A percentile compares a stretch with the other conserved stretches of the same genome.
phyloP scores from a whole-genome alignment of 2,113 vertebrate genomes.

The Chauna torquata region DNA sequence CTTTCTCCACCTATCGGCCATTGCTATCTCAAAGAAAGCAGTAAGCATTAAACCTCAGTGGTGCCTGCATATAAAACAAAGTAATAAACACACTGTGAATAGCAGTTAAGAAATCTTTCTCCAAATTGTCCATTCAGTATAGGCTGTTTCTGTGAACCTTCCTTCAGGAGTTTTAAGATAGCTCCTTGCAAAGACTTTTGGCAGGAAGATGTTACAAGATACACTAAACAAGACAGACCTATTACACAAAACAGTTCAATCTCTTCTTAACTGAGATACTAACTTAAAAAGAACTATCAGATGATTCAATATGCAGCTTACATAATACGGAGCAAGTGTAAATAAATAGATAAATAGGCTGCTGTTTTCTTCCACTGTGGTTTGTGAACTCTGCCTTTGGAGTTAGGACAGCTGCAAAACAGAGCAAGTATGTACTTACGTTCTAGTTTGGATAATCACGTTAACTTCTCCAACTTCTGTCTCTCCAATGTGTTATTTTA shows the following conservation, averaged over 20 bases:
- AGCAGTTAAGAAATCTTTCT: not conserved
- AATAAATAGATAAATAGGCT: constrained; percentile 10
- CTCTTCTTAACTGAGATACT: not conserved
- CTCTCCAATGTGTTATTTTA: not conserved
- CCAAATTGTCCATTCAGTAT: not conserved
- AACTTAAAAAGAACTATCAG: not conserved
- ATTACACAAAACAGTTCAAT: not conserved
- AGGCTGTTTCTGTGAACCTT: not conserved
- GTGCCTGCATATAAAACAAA: not conserved
- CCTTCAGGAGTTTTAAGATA: not conserved
- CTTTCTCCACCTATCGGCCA: not conserved
- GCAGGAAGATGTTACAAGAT: not conserved
- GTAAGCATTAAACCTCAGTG: not conserved
- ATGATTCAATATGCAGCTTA: not conserved
- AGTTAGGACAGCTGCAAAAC: not conserved
- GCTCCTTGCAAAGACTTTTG: not conserved
- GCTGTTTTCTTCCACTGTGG: not conserved
- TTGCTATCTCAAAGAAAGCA: not conserved
- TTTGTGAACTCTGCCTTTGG: constrained; percentile 14
- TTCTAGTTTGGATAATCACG: not conserved
- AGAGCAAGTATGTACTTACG: not conserved
- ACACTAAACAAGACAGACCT: not conserved
- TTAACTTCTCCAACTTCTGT: not conserved
- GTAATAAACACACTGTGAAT: not conserved
- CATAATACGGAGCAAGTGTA: constrained; percentile 6